Base-by-base conservation (phyloP, 1,140 invertebrate genomes). In the Magallana gigas region DNA sequence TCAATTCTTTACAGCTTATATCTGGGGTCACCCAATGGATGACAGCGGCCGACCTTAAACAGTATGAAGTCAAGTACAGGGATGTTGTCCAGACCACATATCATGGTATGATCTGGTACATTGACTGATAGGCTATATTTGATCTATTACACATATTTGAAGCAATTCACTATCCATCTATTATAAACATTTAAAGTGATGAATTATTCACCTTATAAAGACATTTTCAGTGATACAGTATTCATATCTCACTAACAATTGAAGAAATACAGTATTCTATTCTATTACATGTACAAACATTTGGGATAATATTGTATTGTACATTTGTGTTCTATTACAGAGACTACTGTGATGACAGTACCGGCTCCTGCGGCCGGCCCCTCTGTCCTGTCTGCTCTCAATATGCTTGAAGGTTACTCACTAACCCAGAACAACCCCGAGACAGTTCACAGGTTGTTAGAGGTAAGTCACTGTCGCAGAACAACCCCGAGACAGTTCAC, bases 21-120 rank as follows among this genome's bases (percentile, higher is more conserved):
- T 58, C 83, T 18, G 16, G 14, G 9, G 56, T 60, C 23, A 62
- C 18, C 8, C 6, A 23, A 5, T 57, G 36, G 56, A 92, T 94
- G 11, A 94, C 91, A 11, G 91, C 93, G 71, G 92, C 94, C 84
- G 94, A 95, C 86, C 90, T 96, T 76, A 88, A 88, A 8, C 88
- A 94, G 18, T 96, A 95, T 91, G 90, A 94, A 86, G 94, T 95
- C 8, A 62, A 91, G 5, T 90, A 90, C 12, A 88, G 91, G 48
- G 87, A 91, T 81, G 86, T 91, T 64, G 85, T 96, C 12, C 85
- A 91, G 85, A 87, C 93, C 62, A 90, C 91, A 14, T 94, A 95
- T 80, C 85, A 91, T 85, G 91, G 91, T 93, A 87, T 60, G 76
- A 29, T 56, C 71, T 48, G 36, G 36, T 48, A 48, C 36, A 2